Base-by-base conservation (phyloP, 2,113 vertebrate species). In the Salvelinus fontinalis region DNA sequence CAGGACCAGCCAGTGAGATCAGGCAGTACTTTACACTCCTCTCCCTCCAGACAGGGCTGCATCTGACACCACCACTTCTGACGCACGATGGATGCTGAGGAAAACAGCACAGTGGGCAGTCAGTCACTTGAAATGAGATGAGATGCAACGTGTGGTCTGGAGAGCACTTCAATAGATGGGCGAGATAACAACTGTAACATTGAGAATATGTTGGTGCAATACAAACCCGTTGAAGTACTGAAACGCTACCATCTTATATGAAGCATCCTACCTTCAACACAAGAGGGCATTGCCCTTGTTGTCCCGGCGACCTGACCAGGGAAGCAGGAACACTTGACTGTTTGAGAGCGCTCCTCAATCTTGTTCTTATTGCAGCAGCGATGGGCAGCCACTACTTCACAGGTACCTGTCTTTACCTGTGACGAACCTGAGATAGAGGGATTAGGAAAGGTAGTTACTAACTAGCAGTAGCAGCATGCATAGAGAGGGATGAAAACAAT, bases 61-160 rank as follows among this genome's bases (percentile, higher is more conserved):
- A 98, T 99, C 78, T 95, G 95, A 87, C 97, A 99, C 97, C 96
- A 99, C 97, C 96, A 96, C 82, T 97, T 98, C 86, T 96, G 94
- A 31, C 91, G 91, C 79, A 99, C 96, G 66, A 99, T 95, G 78
- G 96, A 96, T 11, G 96, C 97, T 99, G 79, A 11, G 86, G 78
- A 75, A 48, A 70, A 77, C 13, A 75, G 8, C 75, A 74, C 20
- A 59, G 44, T 26, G 24, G 22, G n/a, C 60, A 72, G 60, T 86
- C 83, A 82, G 79, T 83, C 82, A 87, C 60, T 91, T 79, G 48
- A 60, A 77, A 70, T 39, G 22, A 79, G 84, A 24, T 31, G 70
- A 78, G 24, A 22, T n/a, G 60, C 60, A 64, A 18, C 5, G 20
- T 64, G 70, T 20, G 6, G 75, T 64, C 73, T 60, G 34, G 44